phyloP scores from a whole-genome alignment of 2,888 invertebrate species.

The Athetis lepigone region DNA sequence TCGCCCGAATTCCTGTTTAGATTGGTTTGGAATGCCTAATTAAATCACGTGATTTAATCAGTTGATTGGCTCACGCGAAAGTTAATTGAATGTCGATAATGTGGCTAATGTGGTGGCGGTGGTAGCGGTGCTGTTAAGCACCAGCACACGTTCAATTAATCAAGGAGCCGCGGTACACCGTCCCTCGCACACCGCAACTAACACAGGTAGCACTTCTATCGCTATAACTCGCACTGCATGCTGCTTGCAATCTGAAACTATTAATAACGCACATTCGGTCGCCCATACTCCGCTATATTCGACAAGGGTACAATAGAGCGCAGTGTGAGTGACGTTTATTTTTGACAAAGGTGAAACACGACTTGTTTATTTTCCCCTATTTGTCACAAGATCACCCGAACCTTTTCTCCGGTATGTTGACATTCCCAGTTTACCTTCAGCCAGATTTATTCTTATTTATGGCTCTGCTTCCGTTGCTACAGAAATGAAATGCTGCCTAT shows the following conservation, averaged over 20 bases:
- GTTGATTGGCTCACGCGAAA: constrained; percentile 53
- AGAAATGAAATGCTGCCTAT: constrained; percentile 12
- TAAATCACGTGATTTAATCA: constrained; percentile 43
- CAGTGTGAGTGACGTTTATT: constrained; percentile 8
- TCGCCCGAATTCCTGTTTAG: constrained; percentile 7
- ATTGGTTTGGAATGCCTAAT: constrained; percentile 33
- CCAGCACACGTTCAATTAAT: constrained; percentile 36
- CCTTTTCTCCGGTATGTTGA: constrained; percentile 17
- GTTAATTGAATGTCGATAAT: constrained; percentile 59
- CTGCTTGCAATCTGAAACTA: neutral
- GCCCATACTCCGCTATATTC: neutral
- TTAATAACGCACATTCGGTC: neutral
- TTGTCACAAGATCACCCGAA: constrained; percentile 24
- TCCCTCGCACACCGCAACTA: constrained; percentile 19
- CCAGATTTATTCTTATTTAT: constrained; percentile 10
- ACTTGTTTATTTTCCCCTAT: constrained; percentile 26
- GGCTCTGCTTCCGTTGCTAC: neutral
- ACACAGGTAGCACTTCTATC: neutral
- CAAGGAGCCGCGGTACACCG: constrained; percentile 19
- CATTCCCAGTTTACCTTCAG: neutral
- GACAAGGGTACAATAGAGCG: neutral
- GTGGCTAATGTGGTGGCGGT: constrained; percentile 47
- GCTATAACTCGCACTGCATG: neutral
- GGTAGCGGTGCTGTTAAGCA: constrained; percentile 25
- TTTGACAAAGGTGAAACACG: constrained; percentile 13